Conservation (phyloP, 2,797 vertebrate species). For the Spinus pinus region DNA sequence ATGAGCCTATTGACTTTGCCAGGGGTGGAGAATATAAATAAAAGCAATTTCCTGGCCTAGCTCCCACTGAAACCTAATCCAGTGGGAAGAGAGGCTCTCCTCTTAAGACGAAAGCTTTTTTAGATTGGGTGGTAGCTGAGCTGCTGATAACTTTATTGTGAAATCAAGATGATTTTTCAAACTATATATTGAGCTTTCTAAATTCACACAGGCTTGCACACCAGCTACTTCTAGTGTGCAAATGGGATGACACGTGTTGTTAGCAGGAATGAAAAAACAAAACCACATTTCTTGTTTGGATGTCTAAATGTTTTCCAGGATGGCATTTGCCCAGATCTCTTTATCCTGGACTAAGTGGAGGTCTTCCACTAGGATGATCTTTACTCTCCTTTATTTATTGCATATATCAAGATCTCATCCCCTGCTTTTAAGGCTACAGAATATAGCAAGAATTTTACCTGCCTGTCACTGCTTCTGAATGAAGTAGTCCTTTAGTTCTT, state of each 20-base stretch:
- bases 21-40: conserved; percentile 70
- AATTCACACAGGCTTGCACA: not conserved
- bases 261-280: not conserved
- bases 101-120: not conserved
- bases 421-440: not conserved
- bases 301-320: not conserved
- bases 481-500: not conserved
- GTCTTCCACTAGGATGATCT: not conserved
- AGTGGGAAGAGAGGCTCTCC: conserved; percentile 51
- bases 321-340: not conserved
- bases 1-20: conserved; percentile 69
- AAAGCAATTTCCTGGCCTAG: conserved; percentile 65
- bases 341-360: not conserved
- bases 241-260: not conserved
- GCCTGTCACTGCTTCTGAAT: not conserved
- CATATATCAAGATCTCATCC: not conserved
- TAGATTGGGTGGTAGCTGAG: not conserved
- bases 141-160: conserved; percentile 24
- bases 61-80: conserved; percentile 60
- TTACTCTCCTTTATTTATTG: not conserved
- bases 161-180: not conserved
- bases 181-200: not conserved
- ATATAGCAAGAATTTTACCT: not conserved
- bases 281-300: not conserved
- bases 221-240: conserved; percentile 1